Percentiles rank a stretch among this genome's conserved stretches.
Evolutionary conservation across 2,797 vertebrate species (phyloP).

Genomic region (Labroides dimidiatus): DNA sequence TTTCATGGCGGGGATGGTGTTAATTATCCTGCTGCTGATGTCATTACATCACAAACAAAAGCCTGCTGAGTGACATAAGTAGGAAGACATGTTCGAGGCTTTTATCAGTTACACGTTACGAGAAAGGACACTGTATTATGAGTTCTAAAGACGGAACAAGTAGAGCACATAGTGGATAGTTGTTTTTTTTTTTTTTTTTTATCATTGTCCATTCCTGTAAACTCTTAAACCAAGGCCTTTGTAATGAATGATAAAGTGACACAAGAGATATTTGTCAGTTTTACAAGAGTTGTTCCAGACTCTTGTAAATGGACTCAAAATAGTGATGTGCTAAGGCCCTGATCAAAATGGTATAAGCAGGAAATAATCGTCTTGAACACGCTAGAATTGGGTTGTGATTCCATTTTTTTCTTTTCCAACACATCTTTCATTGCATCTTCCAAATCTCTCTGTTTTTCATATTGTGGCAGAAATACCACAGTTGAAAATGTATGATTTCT

Average conservation of each 20-base stretch:
- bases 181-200: too few species aligned
- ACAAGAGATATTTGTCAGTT: neutral
- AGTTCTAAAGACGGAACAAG: neutral
- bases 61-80: constrained; percentile 37
- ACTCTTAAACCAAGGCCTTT: neutral
- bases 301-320: too few species aligned
- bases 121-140: neutral
- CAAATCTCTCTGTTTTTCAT: too few species aligned
- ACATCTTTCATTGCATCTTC: too few species aligned
- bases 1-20: constrained; percentile 33
- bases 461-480: too few species aligned
- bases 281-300: too few species aligned
- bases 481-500: too few species aligned
- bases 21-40: constrained; percentile 58
- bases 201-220: neutral
- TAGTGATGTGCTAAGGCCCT: too few species aligned
- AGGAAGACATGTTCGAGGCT: constrained; percentile 1
- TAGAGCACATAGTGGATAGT: neutral
- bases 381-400: too few species aligned
- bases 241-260: neutral
- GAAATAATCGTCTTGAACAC: too few species aligned
- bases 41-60: constrained; percentile 48
- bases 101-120: constrained; percentile 6
- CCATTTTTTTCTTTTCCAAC: too few species aligned
- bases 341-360: too few species aligned